Base-by-base conservation (phyloP, 1,140 invertebrate species). In the Agraylea sexmaculata region DNA sequence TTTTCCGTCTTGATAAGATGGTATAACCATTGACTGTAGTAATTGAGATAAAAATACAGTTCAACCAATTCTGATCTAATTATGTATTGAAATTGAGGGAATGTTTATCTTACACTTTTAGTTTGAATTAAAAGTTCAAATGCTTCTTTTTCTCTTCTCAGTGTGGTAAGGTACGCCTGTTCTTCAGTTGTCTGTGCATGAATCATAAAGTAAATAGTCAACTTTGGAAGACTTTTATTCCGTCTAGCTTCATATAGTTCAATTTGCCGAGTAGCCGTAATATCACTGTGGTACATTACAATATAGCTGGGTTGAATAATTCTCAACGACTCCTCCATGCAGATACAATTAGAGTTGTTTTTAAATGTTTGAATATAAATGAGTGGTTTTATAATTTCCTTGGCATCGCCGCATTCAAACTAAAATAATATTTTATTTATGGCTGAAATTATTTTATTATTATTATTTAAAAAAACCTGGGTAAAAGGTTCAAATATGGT, bases 111-210 rank as follows among this genome's bases (percentile, higher is more conserved):
- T 68, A 91, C 87, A 53, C 82, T 80, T 71, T 96, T 97, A 16
- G 88, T 80, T 57, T 82, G 74, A 47, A 94, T 95, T 3, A 98
- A 70, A 49, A 74, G 70, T 59, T 96, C 91, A 69, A 98, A 97
- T 0, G 92, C 86, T 56, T 88, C 76, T 60, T 97, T 97, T 62
- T 98, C 94, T 45, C 80, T 73, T 42, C 87, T 70, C 30, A 98
- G 66, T 4, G 82, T 76, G 2, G 89, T 95, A 11, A 98, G 66
- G 62, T 95, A 97, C 2, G 83, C 76, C 69, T 97, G 93, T 61
- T 97, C 93, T 67, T 98, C 94, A 0, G 90, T 84, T 13, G 91
- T 94, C 17, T 81, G 82, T 8, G 78, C 77, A 57, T 93, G 90
- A 32, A 93, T 76, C 16, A 95, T 56, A 51, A 94, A 91, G 59